These are phyloP conservation scores for Taeniopygia guttata DNA, from an alignment of 2,797 vertebrate species.

Conservation along the genomic window DNA sequence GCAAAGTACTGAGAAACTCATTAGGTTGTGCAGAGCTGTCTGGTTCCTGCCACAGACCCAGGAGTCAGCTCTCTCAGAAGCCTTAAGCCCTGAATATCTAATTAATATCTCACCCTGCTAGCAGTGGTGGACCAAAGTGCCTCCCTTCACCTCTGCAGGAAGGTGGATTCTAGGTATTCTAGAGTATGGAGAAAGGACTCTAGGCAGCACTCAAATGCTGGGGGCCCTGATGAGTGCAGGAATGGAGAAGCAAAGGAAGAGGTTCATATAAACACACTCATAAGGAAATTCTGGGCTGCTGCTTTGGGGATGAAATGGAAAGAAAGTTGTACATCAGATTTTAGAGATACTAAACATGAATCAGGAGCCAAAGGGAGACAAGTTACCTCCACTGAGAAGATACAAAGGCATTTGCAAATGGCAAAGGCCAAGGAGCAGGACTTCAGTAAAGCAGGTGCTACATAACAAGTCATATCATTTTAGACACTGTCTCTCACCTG, in stretches of 20 bases:
- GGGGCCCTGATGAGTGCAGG: not conserved
- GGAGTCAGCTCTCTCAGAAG: not conserved
- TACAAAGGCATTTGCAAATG: slow-evolving; percentile 28
- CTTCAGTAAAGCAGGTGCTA: slow-evolving; percentile 4
- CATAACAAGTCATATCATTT: not conserved
- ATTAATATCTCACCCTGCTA: fast-evolving
- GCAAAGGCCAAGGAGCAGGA: slow-evolving; percentile 3
- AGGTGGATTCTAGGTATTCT: not conserved
- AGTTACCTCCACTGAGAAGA: not conserved
- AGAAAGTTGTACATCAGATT: not conserved
- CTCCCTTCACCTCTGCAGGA: not conserved
- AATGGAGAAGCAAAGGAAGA: not conserved
- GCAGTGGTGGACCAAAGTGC: not conserved
- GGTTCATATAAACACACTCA: not conserved
- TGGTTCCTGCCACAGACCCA: not conserved
- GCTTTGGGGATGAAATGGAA: not conserved
- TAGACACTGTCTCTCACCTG: not conserved
- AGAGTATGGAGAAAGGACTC: not conserved
- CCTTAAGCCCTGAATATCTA: not conserved
- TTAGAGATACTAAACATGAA: not conserved
- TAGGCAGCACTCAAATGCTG: not conserved
- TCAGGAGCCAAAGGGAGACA: not conserved
- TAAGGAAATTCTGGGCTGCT: not conserved
- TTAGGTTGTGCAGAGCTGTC: not conserved
- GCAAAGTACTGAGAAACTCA: not conserved